Evolutionary conservation across 1,140 invertebrate species (phyloP).

Genomic region (Dufourea novaeangliae): DNA sequence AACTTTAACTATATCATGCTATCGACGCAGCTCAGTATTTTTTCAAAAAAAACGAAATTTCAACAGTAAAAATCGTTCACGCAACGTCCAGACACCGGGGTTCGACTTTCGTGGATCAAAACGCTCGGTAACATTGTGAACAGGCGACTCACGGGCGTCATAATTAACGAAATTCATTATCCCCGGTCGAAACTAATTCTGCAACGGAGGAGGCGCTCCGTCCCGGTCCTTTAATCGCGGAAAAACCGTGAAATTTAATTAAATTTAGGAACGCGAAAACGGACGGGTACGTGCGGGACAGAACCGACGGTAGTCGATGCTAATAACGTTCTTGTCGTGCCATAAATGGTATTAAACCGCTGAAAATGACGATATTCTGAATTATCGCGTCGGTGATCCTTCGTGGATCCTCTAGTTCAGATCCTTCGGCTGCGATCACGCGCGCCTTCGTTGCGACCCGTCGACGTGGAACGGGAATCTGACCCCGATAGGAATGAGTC

Average conservation of each 20-base stretch:
- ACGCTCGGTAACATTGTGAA: constrained; percentile 36
- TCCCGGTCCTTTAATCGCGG: constrained; percentile 80
- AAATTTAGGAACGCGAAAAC: constrained; percentile 81
- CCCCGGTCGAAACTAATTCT: constrained; percentile 79
- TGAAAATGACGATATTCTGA: constrained; percentile 72
- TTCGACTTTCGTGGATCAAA: constrained; percentile 53
- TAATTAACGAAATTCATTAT: constrained; percentile 82
- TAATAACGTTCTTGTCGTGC: constrained; percentile 77
- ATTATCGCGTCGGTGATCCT: constrained; percentile 64
- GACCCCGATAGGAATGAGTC: constrained; percentile 26
- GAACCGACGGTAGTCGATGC: constrained; percentile 73
- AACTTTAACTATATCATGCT: too few species aligned
- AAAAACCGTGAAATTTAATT: constrained; percentile 83
- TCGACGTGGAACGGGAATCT: not conserved
- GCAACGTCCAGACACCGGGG: too few species aligned
- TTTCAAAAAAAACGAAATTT: too few species aligned
- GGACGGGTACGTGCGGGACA: constrained; percentile 78
- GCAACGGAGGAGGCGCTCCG: constrained; percentile 73
- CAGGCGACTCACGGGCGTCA: constrained; percentile 68
- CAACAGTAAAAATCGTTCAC: too few species aligned
- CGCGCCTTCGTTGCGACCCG: constrained; percentile 48
- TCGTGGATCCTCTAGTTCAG: constrained; percentile 61
- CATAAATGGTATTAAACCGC: constrained; percentile 78
- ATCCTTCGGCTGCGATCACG: constrained; percentile 49
- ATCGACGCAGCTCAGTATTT: too few species aligned